Evolutionary conservation across 2,113 vertebrate genomes (phyloP), one percentile per base, ranked within the genome.

Genomic region (Pampusana beccarii): DNA sequence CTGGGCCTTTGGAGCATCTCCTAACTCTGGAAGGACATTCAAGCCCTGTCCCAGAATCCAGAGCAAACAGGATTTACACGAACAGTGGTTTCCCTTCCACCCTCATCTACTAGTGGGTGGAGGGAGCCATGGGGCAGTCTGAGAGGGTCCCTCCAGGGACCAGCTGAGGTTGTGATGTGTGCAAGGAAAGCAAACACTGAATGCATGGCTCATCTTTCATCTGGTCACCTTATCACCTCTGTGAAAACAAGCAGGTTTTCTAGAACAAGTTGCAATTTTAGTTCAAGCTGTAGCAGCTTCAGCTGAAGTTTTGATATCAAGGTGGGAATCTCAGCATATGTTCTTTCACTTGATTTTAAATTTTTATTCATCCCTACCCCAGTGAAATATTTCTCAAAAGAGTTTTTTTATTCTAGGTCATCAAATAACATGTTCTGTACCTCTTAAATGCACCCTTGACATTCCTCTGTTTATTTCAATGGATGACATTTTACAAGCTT

Each of bases 401-500:
- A 10, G 51, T 9, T 54, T 53, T 56, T 84, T 75, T 13, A 67
- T 57, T 91, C 57, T 60, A 57, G 21, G 8, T 17, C 7, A 38
- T 70, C 12, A 46, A 58, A 78, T 7, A 71, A 46, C 6, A 34
- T 29, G 7, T 69, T 71, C n/a, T 69, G 4, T 77, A 16, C 13
- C 33, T 46, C 62, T 84, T 46, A 84, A 81, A n/a, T 50, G 18
- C 23, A 48, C 25, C 12, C 13, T 74, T 60, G 21, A 60, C 25
- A 65, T 66, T 80, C 21, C 31, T 90, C 38, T 88, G 16, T 14
- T 74, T 87, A 14, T 54, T 95, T 90, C 50, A 80, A 16, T 71
- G 24, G 12, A 33, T 65, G 20, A 23, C 20, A 33, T 50, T 86
- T 92, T 77, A 57, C 56, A 77, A 48, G 25, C 1, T 74, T 92